phyloP scores from a whole-genome alignment of 2,888 invertebrate species.

The Spicauda simplicius region DNA sequence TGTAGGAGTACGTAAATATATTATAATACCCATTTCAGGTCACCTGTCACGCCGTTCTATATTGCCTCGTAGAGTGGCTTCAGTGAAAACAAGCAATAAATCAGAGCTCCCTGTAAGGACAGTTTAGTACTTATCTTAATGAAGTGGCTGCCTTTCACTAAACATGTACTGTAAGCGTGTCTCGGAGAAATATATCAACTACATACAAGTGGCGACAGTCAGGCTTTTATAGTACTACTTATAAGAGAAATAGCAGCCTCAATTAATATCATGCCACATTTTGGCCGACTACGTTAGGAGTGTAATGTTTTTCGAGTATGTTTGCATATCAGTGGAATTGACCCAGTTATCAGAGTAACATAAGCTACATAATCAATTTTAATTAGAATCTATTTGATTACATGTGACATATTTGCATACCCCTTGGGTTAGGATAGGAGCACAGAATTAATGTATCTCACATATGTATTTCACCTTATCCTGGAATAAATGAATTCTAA shows the following conservation, averaged over 20 bases:
- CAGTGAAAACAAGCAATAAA: slow-evolving; percentile 28
- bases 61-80: slow-evolving; percentile 20
- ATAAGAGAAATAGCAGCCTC: background rate
- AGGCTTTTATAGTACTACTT: background rate
- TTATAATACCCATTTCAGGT: background rate
- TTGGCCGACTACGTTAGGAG: no score
- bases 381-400: no score
- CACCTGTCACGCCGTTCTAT: slow-evolving; percentile 9
- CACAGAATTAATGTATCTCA: no score
- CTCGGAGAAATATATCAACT: slow-evolving; percentile 12
- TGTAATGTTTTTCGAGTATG: no score
- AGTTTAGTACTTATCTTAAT: slow-evolving; percentile 25
- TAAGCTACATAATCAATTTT: no score
- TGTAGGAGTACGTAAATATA: background rate
- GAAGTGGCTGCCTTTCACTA: slow-evolving; percentile 16
- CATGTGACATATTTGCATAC: no score
- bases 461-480: no score
- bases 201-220: background rate
- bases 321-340: no score
- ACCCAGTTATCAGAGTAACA: no score
- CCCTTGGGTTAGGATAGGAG: no score
- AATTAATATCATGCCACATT: background rate
- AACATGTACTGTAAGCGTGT: slow-evolving; percentile 19
- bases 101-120: slow-evolving; percentile 8
- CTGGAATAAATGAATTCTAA: no score